A percentile compares a stretch with the other conserved stretches of the same genome.
These are phyloP conservation scores for Scaptomyza pallida DNA, from an alignment of 1,140 invertebrate species.

Conservation along the genomic window DNA sequence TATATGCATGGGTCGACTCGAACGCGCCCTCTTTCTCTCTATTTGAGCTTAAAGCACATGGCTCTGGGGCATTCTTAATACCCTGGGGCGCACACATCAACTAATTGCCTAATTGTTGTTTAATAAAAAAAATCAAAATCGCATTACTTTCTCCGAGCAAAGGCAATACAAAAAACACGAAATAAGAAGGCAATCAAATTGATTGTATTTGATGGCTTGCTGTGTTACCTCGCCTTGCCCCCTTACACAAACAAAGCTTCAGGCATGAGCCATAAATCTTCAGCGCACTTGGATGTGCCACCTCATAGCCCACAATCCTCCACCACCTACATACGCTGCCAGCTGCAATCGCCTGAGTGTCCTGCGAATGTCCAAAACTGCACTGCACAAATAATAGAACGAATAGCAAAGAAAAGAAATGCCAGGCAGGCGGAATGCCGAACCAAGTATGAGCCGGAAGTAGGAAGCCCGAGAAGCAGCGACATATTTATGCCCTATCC, in stretches of 20 bases:
- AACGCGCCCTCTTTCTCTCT: not conserved
- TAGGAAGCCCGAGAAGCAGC: conserved; percentile 10
- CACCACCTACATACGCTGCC: conserved; percentile 21
- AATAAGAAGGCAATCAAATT: conserved; percentile 72
- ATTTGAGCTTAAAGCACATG: not conserved
- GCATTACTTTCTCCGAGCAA: conserved; percentile 47
- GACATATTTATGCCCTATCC: conserved; percentile 64
- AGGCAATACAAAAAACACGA: not conserved
- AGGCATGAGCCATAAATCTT: conserved; percentile 74
- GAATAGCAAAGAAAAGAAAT: conserved; percentile 35
- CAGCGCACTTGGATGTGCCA: conserved; percentile 55
- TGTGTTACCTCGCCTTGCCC: not conserved
- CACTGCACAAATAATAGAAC: conserved; percentile 63
- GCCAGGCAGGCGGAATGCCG: not conserved
- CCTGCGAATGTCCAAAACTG: conserved; percentile 73
- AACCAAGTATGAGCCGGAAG: not conserved
- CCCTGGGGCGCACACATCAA: conserved; percentile 28
- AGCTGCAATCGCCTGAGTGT: conserved; percentile 73
- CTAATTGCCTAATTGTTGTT: conserved; percentile 69
- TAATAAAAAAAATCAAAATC: conserved; percentile 68
- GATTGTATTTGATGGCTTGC: conserved; percentile 74
- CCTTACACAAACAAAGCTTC: conserved; percentile 21
- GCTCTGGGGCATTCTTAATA: too few species aligned
- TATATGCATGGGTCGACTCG: conserved; percentile 24
- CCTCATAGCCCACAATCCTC: not conserved